Conservation (phyloP, 2,888 invertebrate genomes). For the Folsomia candida region DNA sequence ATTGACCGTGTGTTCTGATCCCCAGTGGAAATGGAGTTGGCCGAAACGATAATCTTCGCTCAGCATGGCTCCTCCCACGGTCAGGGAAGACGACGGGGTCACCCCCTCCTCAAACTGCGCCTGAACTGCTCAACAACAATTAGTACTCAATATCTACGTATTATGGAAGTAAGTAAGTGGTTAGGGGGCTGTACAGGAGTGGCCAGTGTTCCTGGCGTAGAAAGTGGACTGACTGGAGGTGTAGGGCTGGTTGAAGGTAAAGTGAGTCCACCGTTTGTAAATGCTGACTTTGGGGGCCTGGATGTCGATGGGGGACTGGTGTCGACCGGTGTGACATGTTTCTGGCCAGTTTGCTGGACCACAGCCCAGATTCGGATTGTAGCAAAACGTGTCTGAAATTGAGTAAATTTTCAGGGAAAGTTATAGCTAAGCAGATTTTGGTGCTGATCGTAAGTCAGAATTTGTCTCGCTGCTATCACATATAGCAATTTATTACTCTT, state of each 20-base stretch:
- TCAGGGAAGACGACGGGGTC: conserved; percentile 54
- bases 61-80: conserved; percentile 64
- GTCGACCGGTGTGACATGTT: not conserved
- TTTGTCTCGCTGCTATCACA: too few relatives aligned
- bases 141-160: not conserved
- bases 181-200: conserved; percentile 11
- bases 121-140: not conserved
- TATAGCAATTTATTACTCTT: too few relatives aligned
- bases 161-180: not conserved
- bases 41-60: conserved; percentile 63
- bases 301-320: conserved; percentile 3
- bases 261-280: not conserved
- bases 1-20: conserved; percentile 75
- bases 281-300: not conserved
- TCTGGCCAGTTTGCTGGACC: not conserved
- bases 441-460: too few relatives aligned
- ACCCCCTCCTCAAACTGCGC: not conserved
- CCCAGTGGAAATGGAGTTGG: conserved; percentile 81
- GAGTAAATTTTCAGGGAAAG: not conserved
- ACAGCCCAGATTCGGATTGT: not conserved
- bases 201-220: conserved; percentile 5
- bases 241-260: not conserved
- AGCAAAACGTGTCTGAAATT: not conserved
- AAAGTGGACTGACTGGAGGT: not conserved
- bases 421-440: too few relatives aligned